Evolutionary conservation across 2,113 vertebrate species (phyloP), one percentile per base, ranked within the genome.

Genomic region (Hepsetus odoe): DNA sequence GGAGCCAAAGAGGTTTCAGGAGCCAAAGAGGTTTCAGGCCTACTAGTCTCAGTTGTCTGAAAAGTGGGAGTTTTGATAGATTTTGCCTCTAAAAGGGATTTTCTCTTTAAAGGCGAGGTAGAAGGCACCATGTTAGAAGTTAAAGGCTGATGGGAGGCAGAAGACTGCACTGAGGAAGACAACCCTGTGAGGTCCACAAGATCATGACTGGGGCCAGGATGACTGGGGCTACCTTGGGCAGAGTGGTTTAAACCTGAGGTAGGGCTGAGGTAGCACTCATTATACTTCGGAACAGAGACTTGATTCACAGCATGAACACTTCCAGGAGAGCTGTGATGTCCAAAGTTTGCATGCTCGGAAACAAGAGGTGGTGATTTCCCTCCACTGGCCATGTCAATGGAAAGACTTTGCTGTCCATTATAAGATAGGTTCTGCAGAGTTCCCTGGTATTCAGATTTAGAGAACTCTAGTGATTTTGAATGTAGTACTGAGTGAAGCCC

Each of bases 371-470:
- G 40, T 28, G 35, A 32, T 30, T 66, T 77, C 30, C 53, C 20
- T 14, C 68, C 53, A 24, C 77, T 55, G 7, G 62, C 32, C 61
- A 24, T 55, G 68, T 38, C 44, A 59, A 4, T 33, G 35, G 67
- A 59, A 72, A 75, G 74, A 80, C 51, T 66, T 18, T 33, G 40
- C 44, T 82, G 76, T 73, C 68, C 92, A 26, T 91, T 94, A 85
- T 91, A 94, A 26, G 90, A 74, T n/a, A 92, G 73, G 0, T 83
- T 94, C 76, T 90, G 88, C 87, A 94, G 92, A 88, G 93, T 89
- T 92, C 92, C 85, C 78, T 93, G 92, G 89, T 93, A 95, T 78
- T 92, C 91, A 86, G 93, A 91, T 85, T 91, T 91, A 84, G 88
- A 83, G 9, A 91, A 85, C 85, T 93, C 86, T 76, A 91, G 66